These are phyloP conservation scores for Drosophila neotestacea DNA, from an alignment of 2,888 invertebrate genomes.

Conservation along the genomic window DNA sequence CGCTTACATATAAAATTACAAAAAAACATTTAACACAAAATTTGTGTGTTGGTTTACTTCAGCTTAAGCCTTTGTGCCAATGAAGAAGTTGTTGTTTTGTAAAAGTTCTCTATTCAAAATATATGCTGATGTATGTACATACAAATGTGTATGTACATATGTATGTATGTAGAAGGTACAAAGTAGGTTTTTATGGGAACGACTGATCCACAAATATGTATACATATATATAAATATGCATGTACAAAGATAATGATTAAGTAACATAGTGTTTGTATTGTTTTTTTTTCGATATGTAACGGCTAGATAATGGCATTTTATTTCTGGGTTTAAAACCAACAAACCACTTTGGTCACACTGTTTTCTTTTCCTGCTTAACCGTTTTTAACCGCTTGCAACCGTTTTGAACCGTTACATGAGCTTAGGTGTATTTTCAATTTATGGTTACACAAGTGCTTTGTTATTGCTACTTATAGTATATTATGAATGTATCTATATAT, in stretches of 20 bases:
- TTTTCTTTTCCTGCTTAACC: constrained; percentile 30
- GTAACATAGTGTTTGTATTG: constrained; percentile 15
- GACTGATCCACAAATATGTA: constrained; percentile 27
- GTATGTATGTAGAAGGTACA: constrained; percentile 40
- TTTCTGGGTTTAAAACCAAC: constrained; percentile 53
- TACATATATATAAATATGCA: constrained; percentile 1
- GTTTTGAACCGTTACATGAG: constrained; percentile 62
- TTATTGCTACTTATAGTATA: constrained; percentile 24
- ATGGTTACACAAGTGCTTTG: constrained; percentile 31
- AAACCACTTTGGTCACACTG: constrained; percentile 67
- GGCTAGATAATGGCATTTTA: constrained; percentile 71
- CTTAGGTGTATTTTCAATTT: constrained; percentile 26
- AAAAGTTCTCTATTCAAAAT: constrained; percentile 77
- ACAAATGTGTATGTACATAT: constrained; percentile 25
- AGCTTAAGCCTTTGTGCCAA: constrained; percentile 31
- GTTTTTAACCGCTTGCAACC: constrained; percentile 31
- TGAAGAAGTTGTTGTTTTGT: constrained; percentile 53
- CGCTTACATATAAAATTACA: constrained; percentile 68
- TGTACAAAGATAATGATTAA: constrained; percentile 29
- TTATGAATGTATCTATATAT: neutral
- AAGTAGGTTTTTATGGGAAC: constrained; percentile 44
- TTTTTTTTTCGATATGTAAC: constrained; percentile 61
- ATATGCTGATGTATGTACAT: constrained; percentile 23
- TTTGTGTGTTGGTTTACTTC: constrained; percentile 33
- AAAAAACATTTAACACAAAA: constrained; percentile 64